Percentiles rank a stretch among this genome's conserved stretches.
Conservation (phyloP, 2,888 invertebrate genomes). For the Callosobruchus maculatus region DNA sequence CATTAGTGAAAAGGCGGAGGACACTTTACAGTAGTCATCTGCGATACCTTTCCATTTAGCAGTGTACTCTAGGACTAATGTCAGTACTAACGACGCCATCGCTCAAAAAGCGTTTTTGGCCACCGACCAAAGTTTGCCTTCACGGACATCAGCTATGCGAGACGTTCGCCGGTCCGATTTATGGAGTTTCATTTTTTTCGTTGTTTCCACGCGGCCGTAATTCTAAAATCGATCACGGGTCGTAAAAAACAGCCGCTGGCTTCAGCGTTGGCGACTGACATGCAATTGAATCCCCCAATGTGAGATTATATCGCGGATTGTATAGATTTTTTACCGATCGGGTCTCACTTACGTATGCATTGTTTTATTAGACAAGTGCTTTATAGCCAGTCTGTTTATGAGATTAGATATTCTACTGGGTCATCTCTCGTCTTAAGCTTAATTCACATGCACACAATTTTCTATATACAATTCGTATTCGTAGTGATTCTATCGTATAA, state of each 20-base stretch:
- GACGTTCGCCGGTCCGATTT: background rate
- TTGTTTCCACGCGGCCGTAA: background rate
- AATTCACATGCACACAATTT: no score
- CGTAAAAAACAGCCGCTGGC: background rate
- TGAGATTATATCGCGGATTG: background rate
- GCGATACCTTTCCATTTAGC: no score
- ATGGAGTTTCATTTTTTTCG: background rate
- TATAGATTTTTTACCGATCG: background rate
- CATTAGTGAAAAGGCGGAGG: no score
- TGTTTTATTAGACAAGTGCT: background rate
- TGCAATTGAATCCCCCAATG: background rate
- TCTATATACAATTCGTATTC: no score
- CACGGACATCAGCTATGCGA: background rate
- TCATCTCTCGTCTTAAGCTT: no score
- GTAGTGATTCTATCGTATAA: no score
- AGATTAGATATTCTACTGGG: no score
- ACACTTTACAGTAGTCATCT: no score
- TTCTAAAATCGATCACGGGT: background rate
- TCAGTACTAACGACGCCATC: background rate
- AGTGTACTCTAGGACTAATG: background rate
- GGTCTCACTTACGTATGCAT: background rate
- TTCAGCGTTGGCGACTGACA: background rate
- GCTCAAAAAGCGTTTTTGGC: background rate
- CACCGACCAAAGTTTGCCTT: background rate
- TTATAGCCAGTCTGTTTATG: background rate